Base-by-base conservation (phyloP, 2,113 vertebrate genomes). In the Nanorana parkeri region DNA sequence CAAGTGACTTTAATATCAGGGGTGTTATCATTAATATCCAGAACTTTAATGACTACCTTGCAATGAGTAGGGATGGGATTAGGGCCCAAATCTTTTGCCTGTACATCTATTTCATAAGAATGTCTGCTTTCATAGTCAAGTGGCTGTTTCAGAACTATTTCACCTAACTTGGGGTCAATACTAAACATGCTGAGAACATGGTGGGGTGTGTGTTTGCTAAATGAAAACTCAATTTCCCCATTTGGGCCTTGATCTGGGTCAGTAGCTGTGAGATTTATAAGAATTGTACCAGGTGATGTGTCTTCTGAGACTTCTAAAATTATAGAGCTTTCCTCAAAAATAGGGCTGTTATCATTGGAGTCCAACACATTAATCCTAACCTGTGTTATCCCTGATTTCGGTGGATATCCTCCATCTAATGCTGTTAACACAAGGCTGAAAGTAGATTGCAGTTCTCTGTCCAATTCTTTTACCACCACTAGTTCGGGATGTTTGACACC, bases 291-390 rank as follows among this genome's bases (percentile, higher is more conserved):
- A 0, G 88, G 90, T n/a, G 85, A 84, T 6, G 95, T 90, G 2
- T 97, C 94, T 88, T 99, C 97, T 26, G 56, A 19, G 6, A 98
- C 91, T 80, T 95, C 94, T 5, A 97, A 89, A 0, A 77, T 90
- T 68, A 95, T 84, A 0, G 89, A 92, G 83, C 88, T 94, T 75
- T 96, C 92, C 54, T 94, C 93, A 87, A 98, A 98, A 2, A 90
- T n/a, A 0, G 96, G 97, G 74, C 95, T 98, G 78, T 99, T 98
- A 78, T 98, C 97, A 0, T 99, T 98, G 36, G 97, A 97, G 86
- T 99, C 97, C 0, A 96, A 88, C 36, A 98, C 93, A 0, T 89
- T 95, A 68, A 99, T 92, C 75, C 87, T 93, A 23, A 99, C 88
- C 78, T 94, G 86, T 28, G 94, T 93, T 0, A 93, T 96, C 15